phyloP scores from a whole-genome alignment of 2,888 invertebrate genomes.

The Pachydiplax longipennis region DNA sequence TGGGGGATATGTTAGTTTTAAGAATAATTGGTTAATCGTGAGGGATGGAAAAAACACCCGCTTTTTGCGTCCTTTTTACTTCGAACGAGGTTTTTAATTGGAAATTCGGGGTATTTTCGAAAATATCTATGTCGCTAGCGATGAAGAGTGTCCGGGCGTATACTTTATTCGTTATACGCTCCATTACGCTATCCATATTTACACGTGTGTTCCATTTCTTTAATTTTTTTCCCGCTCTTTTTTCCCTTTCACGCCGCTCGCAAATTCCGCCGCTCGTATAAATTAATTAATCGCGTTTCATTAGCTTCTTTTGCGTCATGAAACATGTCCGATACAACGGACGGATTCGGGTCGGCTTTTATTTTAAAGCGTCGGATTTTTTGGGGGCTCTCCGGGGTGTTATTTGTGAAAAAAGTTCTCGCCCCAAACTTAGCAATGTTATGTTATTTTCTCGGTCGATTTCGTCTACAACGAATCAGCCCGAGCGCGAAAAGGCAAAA shows the following conservation, averaged over 20 bases:
- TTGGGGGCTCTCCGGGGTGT: neutral
- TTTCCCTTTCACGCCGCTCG: neutral
- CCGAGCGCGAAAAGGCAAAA: too few species aligned
- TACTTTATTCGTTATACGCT: neutral
- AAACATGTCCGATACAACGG: neutral
- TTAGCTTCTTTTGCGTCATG: neutral
- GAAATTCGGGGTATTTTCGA: neutral
- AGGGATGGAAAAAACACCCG: neutral
- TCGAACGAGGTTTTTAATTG: neutral
- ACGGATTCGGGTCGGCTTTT: neutral
- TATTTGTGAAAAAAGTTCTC: neutral
- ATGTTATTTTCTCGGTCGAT: too few species aligned
- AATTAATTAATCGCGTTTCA: neutral
- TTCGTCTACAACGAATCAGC: too few species aligned
- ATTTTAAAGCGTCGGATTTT: neutral
- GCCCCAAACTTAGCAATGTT: neutral
- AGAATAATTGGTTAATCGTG: neutral
- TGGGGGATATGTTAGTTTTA: neutral
- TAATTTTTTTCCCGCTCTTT: neutral
- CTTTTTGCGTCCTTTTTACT: neutral
- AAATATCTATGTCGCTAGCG: neutral
- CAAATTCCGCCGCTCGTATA: neutral
- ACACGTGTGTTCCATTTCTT: neutral
- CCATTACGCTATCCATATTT: neutral
- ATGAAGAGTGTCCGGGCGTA: neutral